These are phyloP conservation scores for Dolomedes plantarius DNA, from an alignment of 2,888 invertebrate genomes.

Conservation along the genomic window DNA sequence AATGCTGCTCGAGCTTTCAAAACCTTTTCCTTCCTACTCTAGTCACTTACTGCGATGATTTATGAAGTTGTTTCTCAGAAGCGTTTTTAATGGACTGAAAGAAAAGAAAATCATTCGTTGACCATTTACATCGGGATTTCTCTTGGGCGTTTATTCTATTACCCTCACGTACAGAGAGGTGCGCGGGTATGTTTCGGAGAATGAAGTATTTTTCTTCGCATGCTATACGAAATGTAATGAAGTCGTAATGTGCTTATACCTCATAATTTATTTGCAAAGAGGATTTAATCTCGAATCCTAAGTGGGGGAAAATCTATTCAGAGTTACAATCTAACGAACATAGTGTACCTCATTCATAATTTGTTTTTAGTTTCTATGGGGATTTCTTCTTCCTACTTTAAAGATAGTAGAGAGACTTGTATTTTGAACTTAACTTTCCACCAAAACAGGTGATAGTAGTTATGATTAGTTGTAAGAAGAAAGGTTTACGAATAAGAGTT, in stretches of 20 bases:
- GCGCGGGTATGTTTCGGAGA: background rate
- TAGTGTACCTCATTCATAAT: too few relatives aligned
- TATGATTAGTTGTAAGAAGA: too few relatives aligned
- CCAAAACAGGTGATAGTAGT: too few relatives aligned
- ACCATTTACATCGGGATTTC: background rate
- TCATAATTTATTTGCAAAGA: background rate
- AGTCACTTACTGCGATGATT: constrained; percentile 16
- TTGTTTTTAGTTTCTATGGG: too few relatives aligned
- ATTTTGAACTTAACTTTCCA: too few relatives aligned
- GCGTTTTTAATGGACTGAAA: constrained; percentile 14
- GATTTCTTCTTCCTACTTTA: too few relatives aligned
- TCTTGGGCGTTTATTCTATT: constrained; percentile 11
- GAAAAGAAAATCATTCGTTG: background rate
- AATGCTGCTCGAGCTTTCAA: background rate
- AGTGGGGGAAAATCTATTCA: background rate
- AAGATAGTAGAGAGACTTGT: too few relatives aligned
- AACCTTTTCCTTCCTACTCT: background rate
- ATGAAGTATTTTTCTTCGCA: background rate
- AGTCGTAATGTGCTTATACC: background rate
- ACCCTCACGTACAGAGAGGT: background rate
- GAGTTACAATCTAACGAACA: background rate
- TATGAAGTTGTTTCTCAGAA: constrained; percentile 15
- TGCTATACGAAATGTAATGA: background rate
- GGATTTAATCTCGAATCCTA: background rate
- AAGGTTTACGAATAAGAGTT: too few relatives aligned